phyloP scores from a whole-genome alignment of 1,140 invertebrate species.

The Lanistes nyassanus region DNA sequence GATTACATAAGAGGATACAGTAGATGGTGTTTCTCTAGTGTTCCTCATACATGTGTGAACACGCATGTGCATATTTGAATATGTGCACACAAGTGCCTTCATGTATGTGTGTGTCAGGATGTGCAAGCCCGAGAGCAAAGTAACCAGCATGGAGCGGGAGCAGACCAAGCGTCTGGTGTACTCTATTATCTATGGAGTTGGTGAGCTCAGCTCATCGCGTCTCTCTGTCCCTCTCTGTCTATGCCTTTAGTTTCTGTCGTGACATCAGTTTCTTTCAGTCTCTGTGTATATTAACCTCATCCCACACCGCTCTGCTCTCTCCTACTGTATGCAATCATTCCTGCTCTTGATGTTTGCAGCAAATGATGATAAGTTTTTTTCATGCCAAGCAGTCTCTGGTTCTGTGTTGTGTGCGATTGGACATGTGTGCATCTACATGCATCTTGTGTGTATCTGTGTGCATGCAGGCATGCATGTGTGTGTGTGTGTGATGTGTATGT shows the following conservation, averaged over 20 bases:
- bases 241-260: not conserved
- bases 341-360: not conserved
- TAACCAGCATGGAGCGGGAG: conserved; percentile 68
- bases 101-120: conserved; percentile 62
- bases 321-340: not conserved
- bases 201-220: conserved; percentile 40
- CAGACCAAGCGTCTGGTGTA: conserved; percentile 74
- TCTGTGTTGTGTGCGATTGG: conserved; percentile 10
- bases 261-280: not conserved
- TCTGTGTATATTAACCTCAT: not conserved
- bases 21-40: too few relatives aligned
- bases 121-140: conserved; percentile 47
- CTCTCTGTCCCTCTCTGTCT: not conserved
- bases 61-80: not conserved
- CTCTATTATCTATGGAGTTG: conserved; percentile 74
- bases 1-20: too few relatives aligned
- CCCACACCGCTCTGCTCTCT: not conserved
- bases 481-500: too few relatives aligned
- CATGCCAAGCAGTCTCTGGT: conserved; percentile 65
- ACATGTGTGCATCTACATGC: too few relatives aligned
- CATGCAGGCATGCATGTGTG: too few relatives aligned
- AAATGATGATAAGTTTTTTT: not conserved
- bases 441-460: too few relatives aligned
- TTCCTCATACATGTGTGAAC: conserved; percentile 10
- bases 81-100: too few relatives aligned